Percentiles rank a stretch among this genome's conserved stretches.
phyloP scores from a whole-genome alignment of 2,797 vertebrate species.

The Phaenicophaeus curvirostris region DNA sequence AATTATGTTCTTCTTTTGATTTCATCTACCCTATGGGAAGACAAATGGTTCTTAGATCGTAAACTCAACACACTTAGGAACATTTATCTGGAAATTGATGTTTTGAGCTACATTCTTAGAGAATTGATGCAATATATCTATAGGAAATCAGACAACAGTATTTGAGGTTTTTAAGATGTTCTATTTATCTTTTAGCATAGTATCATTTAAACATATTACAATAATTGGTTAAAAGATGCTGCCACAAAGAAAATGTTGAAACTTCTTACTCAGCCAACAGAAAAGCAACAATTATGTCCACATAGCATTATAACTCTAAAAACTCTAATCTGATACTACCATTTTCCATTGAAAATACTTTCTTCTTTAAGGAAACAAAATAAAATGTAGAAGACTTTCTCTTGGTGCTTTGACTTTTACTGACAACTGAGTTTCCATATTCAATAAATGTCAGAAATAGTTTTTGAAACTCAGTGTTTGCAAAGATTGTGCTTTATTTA shows the following conservation, averaged over 20 bases:
- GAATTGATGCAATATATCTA: background rate
- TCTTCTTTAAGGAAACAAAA: background rate
- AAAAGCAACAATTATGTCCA: background rate
- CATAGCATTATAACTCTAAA: background rate
- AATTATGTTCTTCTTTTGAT: background rate
- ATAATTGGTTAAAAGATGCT: background rate
- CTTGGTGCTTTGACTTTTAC: background rate
- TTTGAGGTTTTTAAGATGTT: background rate
- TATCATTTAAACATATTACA: background rate
- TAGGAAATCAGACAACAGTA: background rate
- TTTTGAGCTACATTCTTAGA: background rate
- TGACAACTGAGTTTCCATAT: background rate
- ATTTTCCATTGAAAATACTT: background rate
- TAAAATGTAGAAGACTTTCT: background rate
- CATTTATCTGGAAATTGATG: background rate
- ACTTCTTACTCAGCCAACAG: background rate
- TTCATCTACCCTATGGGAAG: background rate
- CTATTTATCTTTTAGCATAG: background rate
- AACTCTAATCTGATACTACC: background rate
- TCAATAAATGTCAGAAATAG: background rate
- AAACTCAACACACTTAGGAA: background rate
- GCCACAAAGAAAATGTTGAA: background rate
- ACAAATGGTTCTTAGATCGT: background rate
- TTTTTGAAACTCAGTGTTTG: background rate
- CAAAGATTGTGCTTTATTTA: background rate